Evolutionary conservation across 2,113 vertebrate genomes (phyloP), one percentile per base, ranked within the genome.

Genomic region (Chionis minor): DNA sequence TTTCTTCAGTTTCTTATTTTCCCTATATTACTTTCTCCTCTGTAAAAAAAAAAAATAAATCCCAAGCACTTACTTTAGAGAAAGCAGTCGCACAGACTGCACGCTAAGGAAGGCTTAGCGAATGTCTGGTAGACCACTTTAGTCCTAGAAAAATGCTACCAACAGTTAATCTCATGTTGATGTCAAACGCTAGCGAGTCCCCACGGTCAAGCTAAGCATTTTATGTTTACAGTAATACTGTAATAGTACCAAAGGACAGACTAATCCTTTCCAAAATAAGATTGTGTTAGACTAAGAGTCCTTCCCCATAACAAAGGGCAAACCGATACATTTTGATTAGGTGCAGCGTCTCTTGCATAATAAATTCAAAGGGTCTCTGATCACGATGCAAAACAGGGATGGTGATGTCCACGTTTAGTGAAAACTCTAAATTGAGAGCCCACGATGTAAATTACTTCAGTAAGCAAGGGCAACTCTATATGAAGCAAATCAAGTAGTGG

Each of bases 91-190:
- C 89, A 52, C 62, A 91, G 75, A 42, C 86, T 72, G 81, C 69
- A 92, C 4, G 6, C 85, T 63, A 56, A 23, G 23, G 70, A 44
- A 65, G 73, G 91, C 74, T 96, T 84, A 96, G 81, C 9, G 54
- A 75, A 81, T 19, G 78, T 51, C 95, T 96, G 89, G 5, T 27
- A 14, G 80, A 63, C 40, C 69, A 81, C 83, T 91, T 96, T 3
- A 92, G 51, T 22, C 55, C 77, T 21, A 78, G 52, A 3, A 92
- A 94, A 96, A 75, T 6, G 40, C 84, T 72, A 22, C 44, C 22
- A 69, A 78, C 91, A 87, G 42, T 95, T 96, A 94, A 96, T 91
- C 84, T 79, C 78, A 17, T n/a, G 78, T 23, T 80, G 32, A 82
- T 85, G 70, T 70, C 2, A 10, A 85, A 82, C 6, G 8, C 66